phyloP scores from a whole-genome alignment of 2,797 vertebrate species.

The Esox lucius region DNA sequence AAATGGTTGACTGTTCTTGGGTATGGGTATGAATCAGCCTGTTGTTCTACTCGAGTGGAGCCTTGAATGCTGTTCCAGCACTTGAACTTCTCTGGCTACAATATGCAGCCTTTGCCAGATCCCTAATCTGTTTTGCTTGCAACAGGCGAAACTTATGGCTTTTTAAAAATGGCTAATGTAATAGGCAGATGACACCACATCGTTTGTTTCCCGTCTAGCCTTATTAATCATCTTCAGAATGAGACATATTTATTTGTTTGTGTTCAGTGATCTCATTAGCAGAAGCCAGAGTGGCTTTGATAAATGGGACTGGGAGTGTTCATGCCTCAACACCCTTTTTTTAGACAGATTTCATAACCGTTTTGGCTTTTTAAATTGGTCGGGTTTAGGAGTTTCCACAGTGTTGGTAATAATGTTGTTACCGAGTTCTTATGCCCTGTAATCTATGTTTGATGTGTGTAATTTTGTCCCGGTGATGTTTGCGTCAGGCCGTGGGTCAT shows the following conservation, averaged over 20 bases:
- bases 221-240: conserved; percentile 14
- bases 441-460: conserved; percentile 12
- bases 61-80: neutral
- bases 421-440: conserved; percentile 18
- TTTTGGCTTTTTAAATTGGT: conserved; percentile 19
- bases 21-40: neutral
- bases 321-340: neutral
- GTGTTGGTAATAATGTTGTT: conserved; percentile 2
- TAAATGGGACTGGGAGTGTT: neutral
- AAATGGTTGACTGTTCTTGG: neutral
- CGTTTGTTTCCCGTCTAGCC: conserved; percentile 12
- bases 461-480: conserved; percentile 17
- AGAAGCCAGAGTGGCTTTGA: neutral
- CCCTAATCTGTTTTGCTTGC: neutral
- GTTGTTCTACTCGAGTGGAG: neutral
- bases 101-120: neutral
- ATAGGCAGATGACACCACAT: conserved; percentile 15
- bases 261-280: conserved; percentile 15
- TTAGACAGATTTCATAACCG: conserved; percentile 4
- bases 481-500: neutral
- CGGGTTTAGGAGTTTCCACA: conserved; percentile 2
- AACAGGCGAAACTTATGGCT: conserved; percentile 18
- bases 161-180: conserved; percentile 30
- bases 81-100: neutral
- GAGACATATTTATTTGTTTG: conserved; percentile 17